These are phyloP conservation scores for Cyanistes caeruleus DNA, from an alignment of 2,113 vertebrate species.

Conservation along the genomic window DNA sequence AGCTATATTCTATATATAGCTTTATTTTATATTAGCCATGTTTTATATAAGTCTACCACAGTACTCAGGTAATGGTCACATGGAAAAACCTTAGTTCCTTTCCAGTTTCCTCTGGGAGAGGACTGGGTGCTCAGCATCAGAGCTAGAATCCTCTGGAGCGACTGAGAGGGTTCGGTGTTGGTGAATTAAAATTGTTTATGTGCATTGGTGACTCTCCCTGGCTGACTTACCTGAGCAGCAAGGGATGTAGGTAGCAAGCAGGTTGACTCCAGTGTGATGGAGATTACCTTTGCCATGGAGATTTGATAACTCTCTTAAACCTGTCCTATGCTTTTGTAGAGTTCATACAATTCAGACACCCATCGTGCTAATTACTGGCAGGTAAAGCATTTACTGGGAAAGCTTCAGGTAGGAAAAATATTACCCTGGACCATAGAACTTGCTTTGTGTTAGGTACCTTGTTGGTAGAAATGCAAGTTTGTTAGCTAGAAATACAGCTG, in stretches of 20 bases:
- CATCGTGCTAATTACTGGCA: neutral
- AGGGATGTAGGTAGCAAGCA: neutral
- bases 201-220: neutral
- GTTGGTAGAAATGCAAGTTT: neutral
- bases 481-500: neutral
- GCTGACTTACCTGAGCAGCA: neutral
- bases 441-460: neutral
- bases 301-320: neutral
- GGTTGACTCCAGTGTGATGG: neutral
- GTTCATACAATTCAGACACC: neutral
- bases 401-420: conserved; percentile 15
- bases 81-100: neutral
- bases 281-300: conserved; percentile 20
- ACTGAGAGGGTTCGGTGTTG: neutral
- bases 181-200: neutral
- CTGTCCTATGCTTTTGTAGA: neutral
- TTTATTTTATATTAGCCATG: neutral
- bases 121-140: neutral
- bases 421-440: neutral
- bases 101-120: neutral
- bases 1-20: neutral
- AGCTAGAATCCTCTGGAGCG: neutral
- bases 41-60: neutral
- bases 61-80: accelerated
- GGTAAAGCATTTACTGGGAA: neutral